Conservation (phyloP, 2,888 invertebrate species). For the Cordilura impudica region DNA sequence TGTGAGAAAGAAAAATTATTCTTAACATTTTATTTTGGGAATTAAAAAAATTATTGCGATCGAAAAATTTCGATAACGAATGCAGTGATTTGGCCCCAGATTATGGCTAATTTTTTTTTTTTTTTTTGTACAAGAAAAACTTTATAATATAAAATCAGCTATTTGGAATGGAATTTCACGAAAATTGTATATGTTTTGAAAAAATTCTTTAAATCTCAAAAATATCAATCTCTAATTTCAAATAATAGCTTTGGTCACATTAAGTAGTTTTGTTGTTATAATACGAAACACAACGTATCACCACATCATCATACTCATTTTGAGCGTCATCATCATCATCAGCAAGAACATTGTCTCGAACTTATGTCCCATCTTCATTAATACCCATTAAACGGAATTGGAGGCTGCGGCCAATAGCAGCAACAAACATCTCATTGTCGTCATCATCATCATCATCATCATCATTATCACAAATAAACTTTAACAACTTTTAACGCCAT, state of each 20-base stretch:
- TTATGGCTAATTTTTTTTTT: no score
- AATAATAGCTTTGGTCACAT: neutral
- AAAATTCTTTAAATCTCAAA: neutral
- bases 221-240: no score
- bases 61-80: no score
- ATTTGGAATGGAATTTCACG: no score
- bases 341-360: slow-evolving; percentile 1
- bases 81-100: no score
- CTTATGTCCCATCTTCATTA: slow-evolving; percentile 20
- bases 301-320: slow-evolving; percentile 2
- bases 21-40: no score
- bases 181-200: no score
- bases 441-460: slow-evolving; percentile 15
- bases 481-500: slow-evolving; percentile 53
- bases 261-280: slow-evolving; percentile 14
- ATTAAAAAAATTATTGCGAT: no score
- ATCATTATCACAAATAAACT: slow-evolving; percentile 32
- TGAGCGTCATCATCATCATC: slow-evolving; percentile 18
- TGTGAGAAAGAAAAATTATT: no score
- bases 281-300: neutral
- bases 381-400: slow-evolving; percentile 20
- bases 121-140: no score
- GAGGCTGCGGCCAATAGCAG: slow-evolving; percentile 30
- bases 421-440: slow-evolving; percentile 17
- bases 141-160: no score